phyloP scores from a whole-genome alignment of 2,113 vertebrate genomes.

The Amblyornis subalaris region DNA sequence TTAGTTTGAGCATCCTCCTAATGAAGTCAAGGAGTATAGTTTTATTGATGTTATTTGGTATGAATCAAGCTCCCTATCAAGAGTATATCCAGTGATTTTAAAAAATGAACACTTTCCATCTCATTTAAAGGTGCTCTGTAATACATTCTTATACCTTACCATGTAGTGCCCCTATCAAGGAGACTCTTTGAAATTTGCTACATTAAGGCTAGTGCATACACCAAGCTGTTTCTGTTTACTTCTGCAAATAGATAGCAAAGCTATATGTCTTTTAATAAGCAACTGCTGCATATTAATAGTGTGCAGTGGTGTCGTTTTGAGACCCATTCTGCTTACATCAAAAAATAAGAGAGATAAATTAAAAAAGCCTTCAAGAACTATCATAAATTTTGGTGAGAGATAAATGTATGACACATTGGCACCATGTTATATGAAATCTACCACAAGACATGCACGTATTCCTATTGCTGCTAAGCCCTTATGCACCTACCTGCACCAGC shows the following conservation, averaged over 20 bases:
- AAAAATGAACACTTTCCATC: background rate
- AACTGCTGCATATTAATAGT: background rate
- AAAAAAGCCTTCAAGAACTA: background rate
- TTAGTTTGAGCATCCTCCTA: background rate
- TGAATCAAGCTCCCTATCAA: background rate
- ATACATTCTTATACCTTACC: background rate
- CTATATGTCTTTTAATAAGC: background rate
- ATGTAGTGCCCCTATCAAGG: background rate
- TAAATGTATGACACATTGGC: background rate
- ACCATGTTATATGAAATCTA: background rate
- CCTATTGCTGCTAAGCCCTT: background rate
- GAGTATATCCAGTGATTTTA: background rate
- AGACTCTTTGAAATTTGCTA: background rate
- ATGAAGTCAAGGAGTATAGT: background rate
- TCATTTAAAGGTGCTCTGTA: background rate
- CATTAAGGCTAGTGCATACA: background rate
- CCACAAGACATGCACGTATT: accelerated
- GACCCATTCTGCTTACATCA: background rate
- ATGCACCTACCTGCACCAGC: background rate
- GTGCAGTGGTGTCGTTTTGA: background rate
- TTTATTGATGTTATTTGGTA: background rate
- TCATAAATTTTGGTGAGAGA: background rate
- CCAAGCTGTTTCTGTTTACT: background rate
- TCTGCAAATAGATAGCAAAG: background rate
- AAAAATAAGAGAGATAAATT: background rate